Evolutionary conservation across 2,888 invertebrate genomes (phyloP).

Genomic region (Blomia tropicalis): DNA sequence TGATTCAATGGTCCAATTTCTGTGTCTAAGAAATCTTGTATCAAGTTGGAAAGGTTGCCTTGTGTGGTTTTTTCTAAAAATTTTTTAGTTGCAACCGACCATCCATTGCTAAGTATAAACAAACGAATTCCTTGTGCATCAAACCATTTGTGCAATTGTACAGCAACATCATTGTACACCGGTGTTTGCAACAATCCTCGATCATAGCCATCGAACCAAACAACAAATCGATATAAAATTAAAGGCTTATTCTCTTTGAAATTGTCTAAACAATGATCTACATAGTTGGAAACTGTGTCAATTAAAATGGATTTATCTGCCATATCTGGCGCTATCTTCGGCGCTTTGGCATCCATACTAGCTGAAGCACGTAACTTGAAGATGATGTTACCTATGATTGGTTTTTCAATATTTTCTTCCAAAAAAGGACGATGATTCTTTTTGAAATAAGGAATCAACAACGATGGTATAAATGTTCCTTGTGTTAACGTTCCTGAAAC

Average conservation of each 20-base stretch:
- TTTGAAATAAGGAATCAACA: neutral
- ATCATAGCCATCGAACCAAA: slow-evolving; percentile 25
- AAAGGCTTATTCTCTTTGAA: slow-evolving; percentile 6
- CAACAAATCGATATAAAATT: slow-evolving; percentile 7
- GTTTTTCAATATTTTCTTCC: slow-evolving; percentile 1
- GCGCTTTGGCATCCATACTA: neutral
- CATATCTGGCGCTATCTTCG: neutral
- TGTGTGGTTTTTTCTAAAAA: slow-evolving; percentile 16
- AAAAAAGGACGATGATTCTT: neutral
- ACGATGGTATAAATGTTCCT: neutral
- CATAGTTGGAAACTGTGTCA: neutral
- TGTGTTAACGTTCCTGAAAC: neutral
- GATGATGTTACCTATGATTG: neutral
- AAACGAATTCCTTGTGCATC: neutral
- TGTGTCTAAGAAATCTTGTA: slow-evolving; percentile 12
- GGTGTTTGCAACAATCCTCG: slow-evolving; percentile 9
- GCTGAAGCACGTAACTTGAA: neutral
- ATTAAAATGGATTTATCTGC: neutral
- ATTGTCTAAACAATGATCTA: slow-evolving; percentile 1
- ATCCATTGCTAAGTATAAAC: slow-evolving; percentile 19
- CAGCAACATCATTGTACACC: slow-evolving; percentile 19
- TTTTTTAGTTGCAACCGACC: slow-evolving; percentile 16
- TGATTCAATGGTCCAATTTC: slow-evolving; percentile 12
- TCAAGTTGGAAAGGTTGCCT: slow-evolving; percentile 16
- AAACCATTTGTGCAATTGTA: slow-evolving; percentile 18